phyloP scores from a whole-genome alignment of 2,888 invertebrate species.

The Heliconius charithonia region DNA sequence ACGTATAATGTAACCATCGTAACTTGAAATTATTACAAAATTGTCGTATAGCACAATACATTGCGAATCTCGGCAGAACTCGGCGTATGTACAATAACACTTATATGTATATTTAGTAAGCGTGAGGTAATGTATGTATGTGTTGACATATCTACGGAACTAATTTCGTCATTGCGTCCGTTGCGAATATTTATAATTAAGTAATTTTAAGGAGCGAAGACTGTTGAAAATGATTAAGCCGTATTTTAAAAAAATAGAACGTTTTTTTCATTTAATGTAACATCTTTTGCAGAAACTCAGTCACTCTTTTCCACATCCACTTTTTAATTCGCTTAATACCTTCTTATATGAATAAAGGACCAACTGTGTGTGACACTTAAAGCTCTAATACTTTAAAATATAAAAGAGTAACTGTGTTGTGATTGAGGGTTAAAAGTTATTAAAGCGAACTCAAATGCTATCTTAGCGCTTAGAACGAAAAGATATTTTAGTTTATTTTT shows the following conservation, averaged over 20 bases:
- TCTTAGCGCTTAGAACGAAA: too few relatives aligned
- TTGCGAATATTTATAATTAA: slow-evolving; percentile 61
- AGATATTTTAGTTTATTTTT: too few relatives aligned
- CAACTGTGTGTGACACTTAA: neutral
- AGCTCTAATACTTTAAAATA: neutral
- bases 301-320: neutral
- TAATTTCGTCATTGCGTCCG: slow-evolving; percentile 61
- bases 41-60: slow-evolving; percentile 12
- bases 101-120: slow-evolving; percentile 75
- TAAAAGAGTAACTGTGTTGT: neutral
- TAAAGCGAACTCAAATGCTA: too few relatives aligned
- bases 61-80: slow-evolving; percentile 44
- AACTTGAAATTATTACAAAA: slow-evolving; percentile 13
- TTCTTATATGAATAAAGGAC: neutral
- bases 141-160: slow-evolving; percentile 81
- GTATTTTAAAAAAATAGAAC: neutral
- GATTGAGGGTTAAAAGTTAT: neutral
- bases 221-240: neutral
- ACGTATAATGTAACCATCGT: neutral
- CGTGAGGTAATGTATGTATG: slow-evolving; percentile 66
- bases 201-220: slow-evolving; percentile 5
- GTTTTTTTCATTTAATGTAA: too few relatives aligned
- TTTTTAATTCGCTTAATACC: neutral
- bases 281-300: too few relatives aligned
- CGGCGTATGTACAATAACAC: slow-evolving; percentile 56